Conservation (phyloP, 2,113 vertebrate genomes). For the Phoxinus phoxinus region DNA sequence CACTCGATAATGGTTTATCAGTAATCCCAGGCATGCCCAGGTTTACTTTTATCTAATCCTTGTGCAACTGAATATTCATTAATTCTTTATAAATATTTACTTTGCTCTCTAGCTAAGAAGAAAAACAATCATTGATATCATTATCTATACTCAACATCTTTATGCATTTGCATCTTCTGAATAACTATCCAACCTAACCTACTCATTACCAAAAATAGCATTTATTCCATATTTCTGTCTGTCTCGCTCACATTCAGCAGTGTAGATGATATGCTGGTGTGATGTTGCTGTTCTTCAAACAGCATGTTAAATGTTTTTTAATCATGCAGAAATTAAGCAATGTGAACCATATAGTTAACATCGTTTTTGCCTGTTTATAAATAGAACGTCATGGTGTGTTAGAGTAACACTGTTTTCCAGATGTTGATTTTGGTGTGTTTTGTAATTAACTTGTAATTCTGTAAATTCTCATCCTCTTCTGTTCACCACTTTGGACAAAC, state of each 20-base stretch:
- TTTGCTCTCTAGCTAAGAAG: slow-evolving; percentile 15
- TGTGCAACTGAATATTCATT: slow-evolving; percentile 6
- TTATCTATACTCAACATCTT: slow-evolving; percentile 14
- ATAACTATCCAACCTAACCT: slow-evolving; percentile 9
- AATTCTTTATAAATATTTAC: slow-evolving; percentile 24
- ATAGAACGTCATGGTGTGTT: not conserved
- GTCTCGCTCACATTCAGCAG: not conserved
- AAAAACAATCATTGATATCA: slow-evolving; percentile 18
- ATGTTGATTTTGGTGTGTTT: not conserved
- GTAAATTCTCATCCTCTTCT: not conserved
- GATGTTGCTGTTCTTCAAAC: not conserved
- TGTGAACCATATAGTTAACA: not conserved
- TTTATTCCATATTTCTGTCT: not conserved
- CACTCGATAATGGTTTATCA: slow-evolving; percentile 12
- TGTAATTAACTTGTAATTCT: not conserved
- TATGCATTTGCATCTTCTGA: slow-evolving; percentile 7
- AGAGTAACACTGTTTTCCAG: not conserved
- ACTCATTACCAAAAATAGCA: not conserved
- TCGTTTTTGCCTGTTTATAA: not conserved
- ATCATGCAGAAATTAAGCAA: not conserved
- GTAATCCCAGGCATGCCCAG: slow-evolving; percentile 7
- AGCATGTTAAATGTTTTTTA: slow-evolving; percentile 19
- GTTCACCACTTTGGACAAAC: not conserved
- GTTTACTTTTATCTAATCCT: slow-evolving; percentile 17
- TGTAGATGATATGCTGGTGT: not conserved